Base-by-base conservation (phyloP, 2,797 vertebrate species). In the Coregonus sp. region DNA sequence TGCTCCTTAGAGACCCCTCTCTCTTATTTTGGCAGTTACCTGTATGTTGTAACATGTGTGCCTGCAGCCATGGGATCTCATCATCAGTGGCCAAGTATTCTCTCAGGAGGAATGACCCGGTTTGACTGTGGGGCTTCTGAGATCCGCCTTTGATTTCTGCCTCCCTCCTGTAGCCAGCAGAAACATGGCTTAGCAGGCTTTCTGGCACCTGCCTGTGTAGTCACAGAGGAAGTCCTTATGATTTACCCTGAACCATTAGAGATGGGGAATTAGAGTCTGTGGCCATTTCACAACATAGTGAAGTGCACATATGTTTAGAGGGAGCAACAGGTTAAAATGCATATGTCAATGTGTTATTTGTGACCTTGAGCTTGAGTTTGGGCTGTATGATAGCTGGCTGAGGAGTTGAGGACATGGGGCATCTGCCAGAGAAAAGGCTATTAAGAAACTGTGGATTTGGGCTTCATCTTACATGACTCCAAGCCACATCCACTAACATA, bases 41-140 rank as follows among this genome's bases (percentile, higher is more conserved):
- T 47, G 9, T 47, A 78, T 83, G 89, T 85, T 85, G 68, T 80
- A 86, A 89, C 89, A 88, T 83, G 90, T 77, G 84, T 78, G 73
- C 76, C 80, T 84, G 80, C 79, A 83, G 87, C 85, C 78, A 77
- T n/a, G 40, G 40, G 40, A 47, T 47, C 40, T 47, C 40, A 47
- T 11, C 50, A 74, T 83, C 84, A 84, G 87, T 82, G 86, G 86
- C 87, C 85, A 88, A 84, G 70, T 88, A 84, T 89, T 89, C 81
- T 89, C 83, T 74, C 25, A 61, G 80, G 81, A 83, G 78, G 56
- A 72, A 29, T 74, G 68, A 82, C 78, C 86, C 74, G 6, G 52
- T 37, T 81, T 86, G 85, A 89, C 90, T 47, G 40, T 47, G 9
- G 9, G 40, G 40, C 9, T 83, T 85, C 29, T 25, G 54, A 33